Percentiles rank a stretch among this genome's conserved stretches.
phyloP scores from a whole-genome alignment of 1,140 invertebrate species.

The Archivesica marissinica region DNA sequence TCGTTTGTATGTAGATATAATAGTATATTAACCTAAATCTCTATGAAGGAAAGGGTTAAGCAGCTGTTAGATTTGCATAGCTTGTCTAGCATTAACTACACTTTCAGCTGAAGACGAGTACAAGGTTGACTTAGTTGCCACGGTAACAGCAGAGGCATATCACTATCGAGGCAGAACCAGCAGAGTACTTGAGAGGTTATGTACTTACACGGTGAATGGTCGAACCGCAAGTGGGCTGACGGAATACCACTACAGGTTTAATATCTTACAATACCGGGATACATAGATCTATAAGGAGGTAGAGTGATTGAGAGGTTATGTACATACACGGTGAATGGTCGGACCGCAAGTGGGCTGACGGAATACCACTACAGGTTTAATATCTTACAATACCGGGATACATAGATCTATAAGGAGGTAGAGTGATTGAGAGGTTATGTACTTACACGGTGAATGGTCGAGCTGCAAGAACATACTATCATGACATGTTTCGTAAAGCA shows the following conservation, averaged over 20 bases:
- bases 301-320: constrained; percentile 76
- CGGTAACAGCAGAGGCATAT: constrained; percentile 72
- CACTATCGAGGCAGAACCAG: constrained; percentile 75
- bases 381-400: neutral
- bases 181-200: constrained; percentile 75
- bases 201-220: constrained; percentile 75
- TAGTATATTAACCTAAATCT: neutral
- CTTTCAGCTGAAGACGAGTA: constrained; percentile 67
- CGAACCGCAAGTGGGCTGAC: constrained; percentile 71
- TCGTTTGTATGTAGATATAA: neutral
- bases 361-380: constrained; percentile 76
- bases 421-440: constrained; percentile 76
- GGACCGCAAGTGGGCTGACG: constrained; percentile 71
- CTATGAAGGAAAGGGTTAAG: neutral
- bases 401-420: too few relatives aligned
- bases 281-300: too few relatives aligned
- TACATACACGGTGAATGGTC: constrained; percentile 75
- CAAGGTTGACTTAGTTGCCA: constrained; percentile 67
- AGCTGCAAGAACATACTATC: too few relatives aligned
- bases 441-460: constrained; percentile 74
- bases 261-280: neutral
- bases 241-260: constrained; percentile 76
- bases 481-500: too few relatives aligned
- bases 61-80: neutral
- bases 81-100: neutral